phyloP scores from a whole-genome alignment of 2,113 vertebrate genomes.

The Euleptes europaea region DNA sequence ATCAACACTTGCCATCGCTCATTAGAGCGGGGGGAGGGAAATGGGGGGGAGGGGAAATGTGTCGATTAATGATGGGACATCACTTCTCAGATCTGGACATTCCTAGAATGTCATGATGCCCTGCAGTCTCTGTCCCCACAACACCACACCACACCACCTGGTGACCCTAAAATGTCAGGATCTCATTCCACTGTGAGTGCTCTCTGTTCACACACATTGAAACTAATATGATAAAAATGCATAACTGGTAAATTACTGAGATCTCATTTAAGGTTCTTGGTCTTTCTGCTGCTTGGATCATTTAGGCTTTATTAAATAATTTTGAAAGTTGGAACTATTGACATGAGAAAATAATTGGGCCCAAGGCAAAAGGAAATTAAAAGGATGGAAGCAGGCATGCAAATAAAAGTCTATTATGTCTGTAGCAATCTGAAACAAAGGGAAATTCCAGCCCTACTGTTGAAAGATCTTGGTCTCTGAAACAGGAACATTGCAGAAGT shows the following conservation, averaged over 20 bases:
- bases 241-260: neutral
- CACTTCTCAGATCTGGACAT: too few species aligned
- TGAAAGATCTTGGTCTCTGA: constrained; percentile 26
- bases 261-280: constrained; percentile 36
- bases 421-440: constrained; percentile 10
- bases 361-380: constrained; percentile 18
- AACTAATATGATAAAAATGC: neutral
- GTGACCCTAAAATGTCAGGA: neutral
- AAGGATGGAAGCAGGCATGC: constrained; percentile 25
- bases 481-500: constrained; percentile 8
- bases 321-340: constrained; percentile 38
- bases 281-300: constrained; percentile 35
- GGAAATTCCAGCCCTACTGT: constrained; percentile 28
- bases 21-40: too few species aligned
- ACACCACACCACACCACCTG: too few species aligned
- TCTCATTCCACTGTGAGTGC: constrained; percentile 31
- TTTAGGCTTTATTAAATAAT: constrained; percentile 45
- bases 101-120: too few species aligned
- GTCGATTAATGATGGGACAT: too few species aligned
- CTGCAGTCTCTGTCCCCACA: too few species aligned
- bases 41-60: too few species aligned
- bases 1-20: too few species aligned
- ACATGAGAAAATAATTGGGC: constrained; percentile 33
- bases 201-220: constrained; percentile 17
- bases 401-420: constrained; percentile 54